Evolutionary conservation across 2,797 vertebrate genomes (phyloP).

Genomic region (Morelia viridis): DNA sequence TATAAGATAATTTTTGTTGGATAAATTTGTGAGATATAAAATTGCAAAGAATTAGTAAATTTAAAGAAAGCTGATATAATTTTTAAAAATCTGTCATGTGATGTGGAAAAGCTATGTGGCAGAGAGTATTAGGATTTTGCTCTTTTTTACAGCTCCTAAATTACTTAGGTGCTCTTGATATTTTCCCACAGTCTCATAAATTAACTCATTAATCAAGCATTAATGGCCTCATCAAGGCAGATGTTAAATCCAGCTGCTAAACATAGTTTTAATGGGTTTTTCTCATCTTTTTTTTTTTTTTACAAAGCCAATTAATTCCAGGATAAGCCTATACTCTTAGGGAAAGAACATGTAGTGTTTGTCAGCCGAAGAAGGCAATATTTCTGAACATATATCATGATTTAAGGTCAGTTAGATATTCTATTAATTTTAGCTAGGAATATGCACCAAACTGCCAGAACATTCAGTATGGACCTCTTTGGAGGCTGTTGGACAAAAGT

Average conservation of each 20-base stretch:
- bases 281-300: constrained; percentile 23
- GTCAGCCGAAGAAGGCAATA: constrained; percentile 13
- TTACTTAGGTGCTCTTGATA: constrained; percentile 34
- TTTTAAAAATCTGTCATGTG: neutral
- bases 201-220: constrained; percentile 56
- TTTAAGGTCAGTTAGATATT: neutral
- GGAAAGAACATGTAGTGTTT: neutral
- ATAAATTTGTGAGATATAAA: neutral
- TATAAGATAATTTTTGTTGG: neutral
- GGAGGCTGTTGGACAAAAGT: neutral
- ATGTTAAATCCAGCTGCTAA: constrained; percentile 66
- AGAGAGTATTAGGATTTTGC: constrained; percentile 3
- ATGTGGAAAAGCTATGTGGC: neutral
- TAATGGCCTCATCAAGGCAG: constrained; percentile 63
- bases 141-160: constrained; percentile 16
- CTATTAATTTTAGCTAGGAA: neutral
- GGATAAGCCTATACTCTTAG: constrained; percentile 39
- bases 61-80: neutral
- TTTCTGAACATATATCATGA: neutral
- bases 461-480: neutral
- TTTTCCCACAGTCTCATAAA: constrained; percentile 55
- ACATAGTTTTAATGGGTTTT: constrained; percentile 52
- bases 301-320: constrained; percentile 48
- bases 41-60: neutral
- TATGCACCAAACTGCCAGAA: neutral